phyloP scores from a whole-genome alignment of 2,113 vertebrate species.

The Cyprinodon variegatus region DNA sequence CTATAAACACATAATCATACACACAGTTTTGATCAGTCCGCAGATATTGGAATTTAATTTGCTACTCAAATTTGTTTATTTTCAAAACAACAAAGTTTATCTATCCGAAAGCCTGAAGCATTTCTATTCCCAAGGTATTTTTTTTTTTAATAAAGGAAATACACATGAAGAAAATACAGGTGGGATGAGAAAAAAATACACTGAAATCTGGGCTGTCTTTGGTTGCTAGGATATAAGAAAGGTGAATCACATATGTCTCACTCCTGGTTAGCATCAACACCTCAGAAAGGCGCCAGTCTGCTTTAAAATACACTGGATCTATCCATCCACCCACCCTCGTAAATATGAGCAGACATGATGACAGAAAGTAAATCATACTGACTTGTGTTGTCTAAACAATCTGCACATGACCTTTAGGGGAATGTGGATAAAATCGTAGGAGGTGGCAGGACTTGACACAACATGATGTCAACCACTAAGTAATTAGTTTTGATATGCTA shows the following conservation, averaged over 20 bases:
- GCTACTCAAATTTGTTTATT: background rate
- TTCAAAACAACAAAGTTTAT: background rate
- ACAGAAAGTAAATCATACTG: constrained; percentile 15
- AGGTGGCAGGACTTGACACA: constrained; percentile 46
- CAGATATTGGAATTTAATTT: background rate
- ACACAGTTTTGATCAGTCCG: constrained; percentile 17
- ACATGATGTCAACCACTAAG: constrained; percentile 27
- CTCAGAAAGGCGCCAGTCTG: constrained; percentile 34
- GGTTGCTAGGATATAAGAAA: constrained; percentile 74
- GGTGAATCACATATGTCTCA: constrained; percentile 61
- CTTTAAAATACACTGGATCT: constrained; percentile 12
- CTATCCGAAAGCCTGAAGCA: background rate
- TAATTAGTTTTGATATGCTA: background rate
- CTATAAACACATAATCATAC: constrained; percentile 68
- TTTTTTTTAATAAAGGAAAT: background rate
- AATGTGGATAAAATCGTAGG: constrained; percentile 39
- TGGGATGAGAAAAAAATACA: constrained; percentile 52
- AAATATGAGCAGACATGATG: constrained; percentile 29
- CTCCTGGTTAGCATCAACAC: constrained; percentile 59
- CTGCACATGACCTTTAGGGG: constrained; percentile 8
- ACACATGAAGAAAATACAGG: constrained; percentile 38
- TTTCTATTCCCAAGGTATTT: background rate
- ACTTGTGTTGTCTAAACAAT: constrained; percentile 21
- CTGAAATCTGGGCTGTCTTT: constrained; percentile 35
- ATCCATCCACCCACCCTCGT: constrained; percentile 12